Evolutionary conservation across 2,113 vertebrate genomes (phyloP).

Genomic region (Melanerpes aurifrons): DNA sequence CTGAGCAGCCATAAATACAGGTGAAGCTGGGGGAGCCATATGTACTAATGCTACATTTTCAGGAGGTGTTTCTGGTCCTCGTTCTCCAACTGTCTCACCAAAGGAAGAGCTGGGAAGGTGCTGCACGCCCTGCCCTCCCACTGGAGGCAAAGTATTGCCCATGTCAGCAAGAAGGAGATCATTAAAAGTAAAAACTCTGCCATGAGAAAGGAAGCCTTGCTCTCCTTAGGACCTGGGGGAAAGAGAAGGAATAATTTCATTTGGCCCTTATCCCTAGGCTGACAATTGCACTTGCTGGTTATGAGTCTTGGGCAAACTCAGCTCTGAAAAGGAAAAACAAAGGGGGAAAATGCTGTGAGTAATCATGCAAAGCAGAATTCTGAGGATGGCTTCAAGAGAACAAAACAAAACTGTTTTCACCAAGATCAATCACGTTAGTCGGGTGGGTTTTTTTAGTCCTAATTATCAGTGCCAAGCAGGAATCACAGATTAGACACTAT

Average conservation of each 20-base stretch:
- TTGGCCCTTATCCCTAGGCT: not conserved
- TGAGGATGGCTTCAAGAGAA: conserved; percentile 39
- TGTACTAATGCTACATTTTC: rapidly evolving
- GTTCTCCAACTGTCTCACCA: not conserved
- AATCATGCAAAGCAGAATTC: conserved; percentile 41
- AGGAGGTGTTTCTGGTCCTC: not conserved
- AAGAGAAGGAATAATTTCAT: conserved; percentile 24
- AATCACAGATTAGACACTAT: conserved; percentile 58
- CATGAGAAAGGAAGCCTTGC: not conserved
- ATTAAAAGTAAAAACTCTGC: not conserved
- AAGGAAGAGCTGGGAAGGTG: not conserved
- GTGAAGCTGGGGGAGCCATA: not conserved
- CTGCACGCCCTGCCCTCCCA: not conserved
- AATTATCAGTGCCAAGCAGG: conserved; percentile 66
- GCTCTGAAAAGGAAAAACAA: not conserved
- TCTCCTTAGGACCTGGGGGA: not conserved
- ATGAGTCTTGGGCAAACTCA: not conserved
- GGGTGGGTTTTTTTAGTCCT: not conserved
- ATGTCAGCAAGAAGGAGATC: not conserved
- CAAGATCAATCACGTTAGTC: conserved; percentile 36
- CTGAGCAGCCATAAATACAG: not conserved
- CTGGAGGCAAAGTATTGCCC: not conserved
- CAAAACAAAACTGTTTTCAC: conserved; percentile 56
- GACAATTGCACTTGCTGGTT: not conserved
- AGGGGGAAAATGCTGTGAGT: conserved; percentile 35